Conservation (phyloP, 2,888 invertebrate species). For the Tetragonula carbonaria region DNA sequence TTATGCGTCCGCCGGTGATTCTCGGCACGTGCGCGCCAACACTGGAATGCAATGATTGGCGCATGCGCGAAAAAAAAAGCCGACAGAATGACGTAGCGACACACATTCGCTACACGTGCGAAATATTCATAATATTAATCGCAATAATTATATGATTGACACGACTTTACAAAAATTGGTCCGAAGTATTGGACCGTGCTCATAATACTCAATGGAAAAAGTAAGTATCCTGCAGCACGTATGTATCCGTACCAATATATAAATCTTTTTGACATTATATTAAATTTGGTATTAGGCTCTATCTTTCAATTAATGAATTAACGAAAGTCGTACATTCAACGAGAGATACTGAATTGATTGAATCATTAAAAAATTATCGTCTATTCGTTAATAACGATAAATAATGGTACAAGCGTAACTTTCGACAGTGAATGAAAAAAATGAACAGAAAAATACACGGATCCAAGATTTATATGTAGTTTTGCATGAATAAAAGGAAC, state of each 20-base stretch:
- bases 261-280: neutral
- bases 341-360: neutral
- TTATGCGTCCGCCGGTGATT: constrained; percentile 27
- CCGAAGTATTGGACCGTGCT: no score
- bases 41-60: constrained; percentile 23
- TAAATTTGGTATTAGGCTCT: neutral
- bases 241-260: neutral
- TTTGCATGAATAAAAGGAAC: neutral
- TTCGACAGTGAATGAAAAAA: neutral
- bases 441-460: neutral
- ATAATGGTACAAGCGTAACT: neutral
- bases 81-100: constrained; percentile 1
- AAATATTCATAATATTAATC: neutral
- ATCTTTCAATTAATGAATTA: neutral
- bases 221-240: neutral
- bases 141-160: neutral
- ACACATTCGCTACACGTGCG: constrained; percentile 19
- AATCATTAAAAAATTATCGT: neutral
- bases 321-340: neutral
- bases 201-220: neutral
- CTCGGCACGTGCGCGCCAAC: constrained; percentile 33
- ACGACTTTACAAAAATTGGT: no score
- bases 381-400: neutral
- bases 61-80: constrained; percentile 9
- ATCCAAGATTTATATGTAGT: neutral